Base-by-base conservation (phyloP, 1,140 invertebrate genomes). In the Chrysoperla carnea region DNA sequence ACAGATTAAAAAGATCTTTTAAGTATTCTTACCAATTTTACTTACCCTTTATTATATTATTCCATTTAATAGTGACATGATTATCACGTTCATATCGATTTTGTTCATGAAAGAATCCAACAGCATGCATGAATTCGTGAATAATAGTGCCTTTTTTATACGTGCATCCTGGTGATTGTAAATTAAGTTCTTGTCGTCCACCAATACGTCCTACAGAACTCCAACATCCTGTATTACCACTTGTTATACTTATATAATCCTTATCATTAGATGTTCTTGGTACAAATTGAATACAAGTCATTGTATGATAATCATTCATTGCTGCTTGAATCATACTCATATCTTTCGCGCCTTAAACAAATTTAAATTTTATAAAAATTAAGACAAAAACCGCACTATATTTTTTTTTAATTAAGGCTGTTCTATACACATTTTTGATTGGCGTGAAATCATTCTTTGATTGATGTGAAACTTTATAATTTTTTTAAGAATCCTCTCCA, bases 101-200 rank as follows among this genome's bases (percentile, higher is more conserved):
- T 55, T 91, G 87, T 53, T 91, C 87, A 56, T 93, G 88, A 53
- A 83, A 69, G 58, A 91, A 90, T 1, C 88, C 88, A 14, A 83
- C 52, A 0, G 81, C 78, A 49, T 93, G 87, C 68, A 89, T 79
- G 46, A 92, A 58, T 57, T 93, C 87, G 50, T 92, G 87, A 28
- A 83, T 62, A 12, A 81, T 67, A 0, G 81, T 84, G 5, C 81
- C 78, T 35, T 79, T 75, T 46, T 77, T 77, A 1, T 65, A 61
- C 0, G 85, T 62, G 52, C 86, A 90, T 2, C 79, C 81, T 1
- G 80, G 78, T 0, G 64, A 61, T 53, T 85, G 78, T 4, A 84
- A 63, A 56, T 84, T 84, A 0, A 84, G 66, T 47, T 81, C 74
- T 55, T 84, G 81, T 40, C 57, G 60, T 11, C 72, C 76, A 51